Evolutionary conservation across 2,113 vertebrate species (phyloP).

Genomic region (Anoura caudifer): DNA sequence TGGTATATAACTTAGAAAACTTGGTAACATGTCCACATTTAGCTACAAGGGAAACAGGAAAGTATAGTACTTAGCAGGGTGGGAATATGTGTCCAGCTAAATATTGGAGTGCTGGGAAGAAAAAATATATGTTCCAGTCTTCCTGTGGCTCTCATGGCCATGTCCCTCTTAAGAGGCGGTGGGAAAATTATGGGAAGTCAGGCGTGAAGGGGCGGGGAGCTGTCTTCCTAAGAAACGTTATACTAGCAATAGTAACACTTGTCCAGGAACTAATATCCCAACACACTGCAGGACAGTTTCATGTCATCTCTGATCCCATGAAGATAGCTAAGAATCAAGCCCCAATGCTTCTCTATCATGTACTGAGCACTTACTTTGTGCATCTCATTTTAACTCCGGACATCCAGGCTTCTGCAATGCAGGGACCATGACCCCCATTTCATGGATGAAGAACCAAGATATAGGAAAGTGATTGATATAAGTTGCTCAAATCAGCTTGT

Average conservation of each 20-base stretch:
- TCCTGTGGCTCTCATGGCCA: neutral
- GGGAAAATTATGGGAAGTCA: neutral
- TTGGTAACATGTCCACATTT: neutral
- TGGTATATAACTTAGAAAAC: neutral
- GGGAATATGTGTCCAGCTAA: neutral
- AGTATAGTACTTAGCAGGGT: neutral
- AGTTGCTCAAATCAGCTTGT: neutral
- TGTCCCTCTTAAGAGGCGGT: neutral
- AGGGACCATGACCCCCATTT: neutral
- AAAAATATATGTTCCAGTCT: neutral
- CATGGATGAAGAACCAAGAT: neutral
- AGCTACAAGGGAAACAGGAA: neutral
- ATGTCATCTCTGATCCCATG: neutral
- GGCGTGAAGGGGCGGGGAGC: neutral
- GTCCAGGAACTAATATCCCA: neutral
- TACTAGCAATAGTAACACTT: neutral
- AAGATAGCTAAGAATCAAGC: neutral
- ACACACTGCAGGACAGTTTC: no score
- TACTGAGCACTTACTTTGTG: neutral
- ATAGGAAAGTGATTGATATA: neutral
- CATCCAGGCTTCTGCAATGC: neutral
- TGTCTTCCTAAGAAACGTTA: neutral
- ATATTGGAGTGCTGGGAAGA: neutral
- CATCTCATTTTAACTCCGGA: neutral
- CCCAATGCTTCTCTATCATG: neutral